Percentiles rank a stretch among this genome's conserved stretches.
Conservation (phyloP, 2,113 vertebrate genomes). For the Bubo scandiacus region DNA sequence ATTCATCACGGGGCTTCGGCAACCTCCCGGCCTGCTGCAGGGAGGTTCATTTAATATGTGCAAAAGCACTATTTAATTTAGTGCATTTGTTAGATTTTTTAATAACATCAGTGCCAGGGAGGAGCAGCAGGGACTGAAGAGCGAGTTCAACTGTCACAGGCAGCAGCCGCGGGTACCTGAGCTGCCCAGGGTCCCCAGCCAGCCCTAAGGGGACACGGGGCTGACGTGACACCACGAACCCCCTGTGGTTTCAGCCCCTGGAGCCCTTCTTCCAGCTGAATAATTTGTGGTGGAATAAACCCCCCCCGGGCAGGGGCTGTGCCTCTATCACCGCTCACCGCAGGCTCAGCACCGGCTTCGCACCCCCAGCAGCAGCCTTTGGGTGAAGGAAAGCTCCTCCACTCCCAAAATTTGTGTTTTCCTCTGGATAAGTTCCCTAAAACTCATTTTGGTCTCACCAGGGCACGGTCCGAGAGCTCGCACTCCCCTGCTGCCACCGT, state of each 20-base stretch:
- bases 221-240: background rate
- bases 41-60: background rate
- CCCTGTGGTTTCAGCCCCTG: background rate
- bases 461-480: accelerated
- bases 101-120: background rate
- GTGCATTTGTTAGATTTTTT: background rate
- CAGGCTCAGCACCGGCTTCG: accelerated
- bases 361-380: accelerated
- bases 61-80: background rate
- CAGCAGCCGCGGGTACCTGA: background rate
- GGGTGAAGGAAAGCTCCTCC: accelerated
- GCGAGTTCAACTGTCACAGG: accelerated
- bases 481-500: background rate
- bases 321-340: accelerated
- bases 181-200: background rate
- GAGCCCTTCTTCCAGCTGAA: background rate
- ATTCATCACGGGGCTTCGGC: accelerated
- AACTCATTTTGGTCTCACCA: background rate
- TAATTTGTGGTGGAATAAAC: background rate
- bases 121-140: background rate
- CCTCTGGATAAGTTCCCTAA: background rate
- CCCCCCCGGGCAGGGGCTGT: background rate
- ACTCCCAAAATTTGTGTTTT: background rate
- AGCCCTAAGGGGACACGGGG: background rate
- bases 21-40: background rate